Evolutionary conservation across 2,888 invertebrate species (phyloP).

Genomic region (Melikaiella ostensackeni): DNA sequence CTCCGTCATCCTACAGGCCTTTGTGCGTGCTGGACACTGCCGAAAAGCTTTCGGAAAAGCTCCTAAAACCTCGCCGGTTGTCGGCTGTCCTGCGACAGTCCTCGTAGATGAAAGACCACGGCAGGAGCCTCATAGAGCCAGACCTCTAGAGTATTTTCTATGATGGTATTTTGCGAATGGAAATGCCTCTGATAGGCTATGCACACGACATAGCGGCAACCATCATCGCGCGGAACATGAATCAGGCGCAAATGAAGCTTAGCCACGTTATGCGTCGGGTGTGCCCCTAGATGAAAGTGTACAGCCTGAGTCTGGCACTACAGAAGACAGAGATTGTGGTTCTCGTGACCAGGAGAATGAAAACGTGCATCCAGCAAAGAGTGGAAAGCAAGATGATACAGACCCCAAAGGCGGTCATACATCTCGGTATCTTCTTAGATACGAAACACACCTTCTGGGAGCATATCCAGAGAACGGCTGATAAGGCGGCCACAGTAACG

Average conservation of each 20-base stretch:
- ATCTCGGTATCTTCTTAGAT: not conserved
- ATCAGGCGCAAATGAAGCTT: not conserved
- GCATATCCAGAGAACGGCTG: not conserved
- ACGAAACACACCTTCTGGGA: not conserved
- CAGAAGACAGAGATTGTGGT: not conserved
- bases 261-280: not conserved
- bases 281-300: not conserved
- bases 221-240: too few species aligned
- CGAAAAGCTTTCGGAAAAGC: slow-evolving; percentile 53
- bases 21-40: slow-evolving; percentile 57
- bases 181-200: too few species aligned
- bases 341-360: not conserved
- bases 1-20: slow-evolving; percentile 52
- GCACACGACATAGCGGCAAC: too few species aligned
- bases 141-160: too few species aligned
- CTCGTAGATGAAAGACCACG: too few species aligned
- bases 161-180: too few species aligned
- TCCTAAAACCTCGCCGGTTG: slow-evolving; percentile 51
- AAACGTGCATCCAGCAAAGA: not conserved
- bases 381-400: not conserved
- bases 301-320: not conserved
- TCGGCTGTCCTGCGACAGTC: slow-evolving; percentile 29
- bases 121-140: too few species aligned
- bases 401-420: not conserved
- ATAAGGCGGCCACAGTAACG: not conserved